Evolutionary conservation across 2,113 vertebrate genomes (phyloP), one percentile per base, ranked within the genome.

Genomic region (Phylloscopus whistleri): DNA sequence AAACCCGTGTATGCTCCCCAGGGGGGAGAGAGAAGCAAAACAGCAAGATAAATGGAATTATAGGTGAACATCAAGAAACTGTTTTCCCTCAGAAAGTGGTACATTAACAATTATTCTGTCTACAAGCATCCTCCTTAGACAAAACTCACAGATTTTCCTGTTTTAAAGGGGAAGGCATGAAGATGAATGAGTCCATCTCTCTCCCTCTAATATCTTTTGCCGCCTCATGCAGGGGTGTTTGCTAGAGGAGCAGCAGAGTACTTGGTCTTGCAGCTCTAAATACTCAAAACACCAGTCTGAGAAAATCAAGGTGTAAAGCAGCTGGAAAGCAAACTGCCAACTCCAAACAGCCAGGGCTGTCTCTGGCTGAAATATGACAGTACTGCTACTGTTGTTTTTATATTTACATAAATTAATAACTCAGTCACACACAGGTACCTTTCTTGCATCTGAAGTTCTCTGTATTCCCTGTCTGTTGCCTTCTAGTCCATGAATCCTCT

Each of bases 381-480:
- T 31, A 39, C 33, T 9, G 23, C 6, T 64, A 63, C 52, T 30
- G 27, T 27, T 5, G 16, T 3, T 64, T 60, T 82, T 46, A 9
- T 53, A 56, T 44, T 68, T 55, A 49, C 9, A 14, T 43, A 37
- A 62, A 63, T 4, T 2, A 75, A 39, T 49, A 48, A 55, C 56
- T 84, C 27, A 33, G 3, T 46, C 6, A 2, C 18, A 48, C 35
- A 49, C 39, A 33, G 52, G 64, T 43, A 70, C 31, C 70, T 37
- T 56, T 39, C 37, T 5, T 30, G 28, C 41, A 58, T 48, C 66
- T 83, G 66, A 85, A 85, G 70, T 62, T 91, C 67, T 79, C 59
- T 55, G 27, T 37, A 4, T 58, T 84, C 37, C 43, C 28, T 0
- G 0, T 27, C 70, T 16, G 18, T 30, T 43, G 33, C 85, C 66